Conservation (phyloP, 2,797 vertebrate genomes). For the Tragopan temminckii region DNA sequence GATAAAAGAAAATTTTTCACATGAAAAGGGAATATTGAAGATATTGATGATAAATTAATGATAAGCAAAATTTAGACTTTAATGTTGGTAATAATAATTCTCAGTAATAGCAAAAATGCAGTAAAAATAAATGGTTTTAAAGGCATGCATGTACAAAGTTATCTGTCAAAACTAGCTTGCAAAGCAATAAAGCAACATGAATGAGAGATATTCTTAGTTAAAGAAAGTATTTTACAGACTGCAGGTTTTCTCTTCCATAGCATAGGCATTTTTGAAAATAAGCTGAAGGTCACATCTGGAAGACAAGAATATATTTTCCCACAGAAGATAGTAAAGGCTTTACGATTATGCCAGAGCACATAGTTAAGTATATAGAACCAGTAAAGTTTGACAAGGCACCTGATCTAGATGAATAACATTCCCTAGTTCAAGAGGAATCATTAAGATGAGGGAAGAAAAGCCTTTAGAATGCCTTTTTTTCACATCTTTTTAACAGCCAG, state of each 20-base stretch:
- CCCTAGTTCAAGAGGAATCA: slow-evolving; percentile 54
- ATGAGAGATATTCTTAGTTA: not conserved
- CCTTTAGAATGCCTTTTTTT: not conserved
- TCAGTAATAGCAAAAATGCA: not conserved
- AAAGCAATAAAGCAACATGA: not conserved
- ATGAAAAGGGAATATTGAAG: not conserved
- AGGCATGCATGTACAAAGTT: not conserved
- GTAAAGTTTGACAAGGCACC: slow-evolving; percentile 60
- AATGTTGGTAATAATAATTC: not conserved
- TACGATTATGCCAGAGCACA: slow-evolving; percentile 61
- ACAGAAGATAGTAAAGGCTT: slow-evolving; percentile 61
- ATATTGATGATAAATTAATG: not conserved
- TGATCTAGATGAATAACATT: slow-evolving; percentile 68
- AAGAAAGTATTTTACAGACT: slow-evolving; percentile 16
- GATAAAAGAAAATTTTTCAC: not conserved
- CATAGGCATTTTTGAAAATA: slow-evolving; percentile 38
- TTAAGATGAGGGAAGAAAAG: slow-evolving; percentile 48
- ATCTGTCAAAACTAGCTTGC: slow-evolving; percentile 3
- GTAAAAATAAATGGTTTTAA: not conserved
- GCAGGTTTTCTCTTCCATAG: slow-evolving; percentile 1
- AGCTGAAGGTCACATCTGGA: slow-evolving; percentile 63
- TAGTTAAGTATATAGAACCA: slow-evolving; percentile 61
- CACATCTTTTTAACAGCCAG: not conserved
- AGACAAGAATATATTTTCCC: slow-evolving; percentile 49
- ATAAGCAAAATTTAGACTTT: not conserved